Percentiles rank a stretch among this genome's conserved stretches.
phyloP scores from a whole-genome alignment of 2,797 vertebrate genomes.

The Galagoides demidoff region DNA sequence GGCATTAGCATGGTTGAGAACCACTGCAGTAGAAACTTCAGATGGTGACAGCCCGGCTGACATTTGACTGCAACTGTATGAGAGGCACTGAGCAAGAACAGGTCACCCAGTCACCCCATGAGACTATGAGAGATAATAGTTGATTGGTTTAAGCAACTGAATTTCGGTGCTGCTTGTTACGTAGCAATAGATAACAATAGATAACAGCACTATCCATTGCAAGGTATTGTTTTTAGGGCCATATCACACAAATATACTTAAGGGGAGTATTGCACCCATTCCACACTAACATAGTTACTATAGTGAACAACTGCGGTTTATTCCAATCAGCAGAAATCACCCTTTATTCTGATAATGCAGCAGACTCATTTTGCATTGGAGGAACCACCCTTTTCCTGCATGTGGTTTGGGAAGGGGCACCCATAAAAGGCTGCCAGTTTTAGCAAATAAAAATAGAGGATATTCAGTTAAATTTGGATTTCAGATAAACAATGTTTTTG shows the following conservation, averaged over 20 bases:
- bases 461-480: not conserved
- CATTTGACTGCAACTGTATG: not conserved
- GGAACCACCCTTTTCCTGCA: not conserved
- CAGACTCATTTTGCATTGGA: not conserved
- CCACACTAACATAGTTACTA: not conserved
- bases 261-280: no score
- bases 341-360: not conserved
- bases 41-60: not conserved
- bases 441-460: slow-evolving; percentile 15
- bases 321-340: not conserved
- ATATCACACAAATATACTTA: not conserved
- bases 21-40: not conserved
- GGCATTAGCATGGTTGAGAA: no score
- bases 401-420: not conserved
- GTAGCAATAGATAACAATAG: not conserved
- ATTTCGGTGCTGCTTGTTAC: not conserved
- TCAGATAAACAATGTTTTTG: slow-evolving; percentile 15
- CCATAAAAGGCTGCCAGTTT: not conserved
- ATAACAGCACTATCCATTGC: not conserved
- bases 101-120: not conserved
- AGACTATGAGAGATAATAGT: not conserved
- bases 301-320: not conserved
- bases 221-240: not conserved
- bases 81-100: not conserved
- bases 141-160: not conserved